Percentiles rank a stretch among this genome's conserved stretches.
These are phyloP conservation scores for Chionodraco myersi DNA, from an alignment of 2,113 vertebrate species.

Conservation along the genomic window DNA sequence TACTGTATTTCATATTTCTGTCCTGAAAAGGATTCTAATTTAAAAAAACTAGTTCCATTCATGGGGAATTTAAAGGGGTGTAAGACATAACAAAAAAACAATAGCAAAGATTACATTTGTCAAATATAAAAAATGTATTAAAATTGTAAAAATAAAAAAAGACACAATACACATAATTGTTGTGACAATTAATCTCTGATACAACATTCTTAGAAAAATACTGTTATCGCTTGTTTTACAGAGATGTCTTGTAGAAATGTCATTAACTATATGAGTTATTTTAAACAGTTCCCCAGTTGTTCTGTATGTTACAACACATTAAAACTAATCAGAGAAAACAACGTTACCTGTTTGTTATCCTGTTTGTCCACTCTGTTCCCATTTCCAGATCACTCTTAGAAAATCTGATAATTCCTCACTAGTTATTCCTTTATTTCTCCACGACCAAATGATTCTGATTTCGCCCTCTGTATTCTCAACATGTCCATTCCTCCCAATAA, in stretches of 20 bases:
- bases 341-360: conserved; percentile 57
- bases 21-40: not conserved
- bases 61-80: too few species aligned
- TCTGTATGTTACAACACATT: not conserved
- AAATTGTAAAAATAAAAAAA: too few species aligned
- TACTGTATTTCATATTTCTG: not conserved
- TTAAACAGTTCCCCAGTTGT: too few species aligned
- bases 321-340: conserved; percentile 4
- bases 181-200: too few species aligned
- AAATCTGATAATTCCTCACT: not conserved
- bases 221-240: too few species aligned
- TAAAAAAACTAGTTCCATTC: not conserved
- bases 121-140: too few species aligned
- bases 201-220: too few species aligned
- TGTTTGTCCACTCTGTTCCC: conserved; percentile 24
- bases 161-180: too few species aligned
- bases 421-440: not conserved
- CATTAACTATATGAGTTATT: too few species aligned
- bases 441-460: not conserved
- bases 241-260: too few species aligned
- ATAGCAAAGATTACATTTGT: too few species aligned
- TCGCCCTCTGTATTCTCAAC: not conserved
- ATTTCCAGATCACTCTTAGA: not conserved
- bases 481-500: not conserved
- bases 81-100: not conserved